These are phyloP conservation scores for Norana najaformis DNA, from an alignment of 2,888 invertebrate genomes.

Conservation along the genomic window DNA sequence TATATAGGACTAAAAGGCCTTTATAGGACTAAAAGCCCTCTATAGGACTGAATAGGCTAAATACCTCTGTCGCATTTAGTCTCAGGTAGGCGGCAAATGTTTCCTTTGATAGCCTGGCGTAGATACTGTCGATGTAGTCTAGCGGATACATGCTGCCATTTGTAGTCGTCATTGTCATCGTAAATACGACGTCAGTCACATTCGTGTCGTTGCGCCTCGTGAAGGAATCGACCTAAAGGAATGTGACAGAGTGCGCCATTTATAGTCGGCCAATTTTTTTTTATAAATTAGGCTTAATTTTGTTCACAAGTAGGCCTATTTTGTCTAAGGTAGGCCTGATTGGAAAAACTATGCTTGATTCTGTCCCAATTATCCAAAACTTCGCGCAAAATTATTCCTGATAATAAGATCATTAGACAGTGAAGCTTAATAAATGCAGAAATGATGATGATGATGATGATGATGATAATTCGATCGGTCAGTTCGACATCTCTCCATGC, in stretches of 20 bases:
- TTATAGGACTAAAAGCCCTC: not conserved
- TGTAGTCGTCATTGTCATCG: not conserved
- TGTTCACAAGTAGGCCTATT: not conserved
- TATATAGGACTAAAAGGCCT: not conserved
- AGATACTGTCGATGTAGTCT: not conserved
- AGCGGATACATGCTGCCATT: not conserved
- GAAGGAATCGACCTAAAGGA: not conserved
- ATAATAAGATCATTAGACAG: too few relatives aligned
- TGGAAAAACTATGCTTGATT: too few relatives aligned
- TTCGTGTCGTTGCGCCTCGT: not conserved
- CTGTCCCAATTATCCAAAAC: not conserved
- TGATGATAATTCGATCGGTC: too few relatives aligned
- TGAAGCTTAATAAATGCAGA: too few relatives aligned
- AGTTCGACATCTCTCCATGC: too few relatives aligned
- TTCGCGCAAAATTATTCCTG: too few relatives aligned
- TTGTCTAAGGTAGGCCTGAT: not conserved
- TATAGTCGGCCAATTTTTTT: not conserved
- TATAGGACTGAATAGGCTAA: too few relatives aligned
- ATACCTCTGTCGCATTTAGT: not conserved
- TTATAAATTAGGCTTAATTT: not conserved
- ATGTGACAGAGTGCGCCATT: not conserved
- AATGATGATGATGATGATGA: too few relatives aligned
- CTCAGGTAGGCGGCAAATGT: not conserved
- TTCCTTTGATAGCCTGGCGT: not conserved
- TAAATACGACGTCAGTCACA: conserved; percentile 15